phyloP scores from a whole-genome alignment of 2,797 vertebrate species.

The Apogon talboti region DNA sequence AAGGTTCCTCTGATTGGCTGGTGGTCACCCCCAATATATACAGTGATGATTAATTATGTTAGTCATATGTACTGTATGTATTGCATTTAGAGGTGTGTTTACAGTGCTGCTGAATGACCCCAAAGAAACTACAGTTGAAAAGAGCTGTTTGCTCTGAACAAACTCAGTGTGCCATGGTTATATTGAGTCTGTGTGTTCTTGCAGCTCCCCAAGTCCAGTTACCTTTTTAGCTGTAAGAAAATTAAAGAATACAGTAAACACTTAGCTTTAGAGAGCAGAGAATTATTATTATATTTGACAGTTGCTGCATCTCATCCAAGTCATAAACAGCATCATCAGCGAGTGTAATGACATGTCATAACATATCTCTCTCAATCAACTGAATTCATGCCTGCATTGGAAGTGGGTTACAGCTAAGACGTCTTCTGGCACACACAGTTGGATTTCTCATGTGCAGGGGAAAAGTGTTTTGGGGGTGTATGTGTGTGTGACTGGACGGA shows the following conservation, averaged over 20 bases:
- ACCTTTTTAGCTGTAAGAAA: constrained; percentile 55
- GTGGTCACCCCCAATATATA: no score
- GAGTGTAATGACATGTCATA: constrained; percentile 46
- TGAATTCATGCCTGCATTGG: constrained; percentile 62
- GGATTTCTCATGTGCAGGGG: constrained; percentile 41
- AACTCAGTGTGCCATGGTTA: no score
- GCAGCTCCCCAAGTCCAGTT: no score
- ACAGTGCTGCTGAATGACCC: no score
- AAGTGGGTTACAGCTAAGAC: constrained; percentile 58
- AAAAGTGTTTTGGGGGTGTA: constrained; percentile 16
- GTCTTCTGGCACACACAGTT: constrained; percentile 50
- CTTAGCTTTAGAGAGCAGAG: constrained; percentile 43
- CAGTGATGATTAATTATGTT: no score
- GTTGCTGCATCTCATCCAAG: constrained; percentile 41
- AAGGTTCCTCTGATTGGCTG: no score
- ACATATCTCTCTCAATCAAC: constrained; percentile 61
- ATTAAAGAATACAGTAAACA: not conserved
- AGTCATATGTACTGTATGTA: no score
- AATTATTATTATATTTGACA: constrained; percentile 59
- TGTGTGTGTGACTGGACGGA: constrained; percentile 40
- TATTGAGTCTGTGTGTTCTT: no score
- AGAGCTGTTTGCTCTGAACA: no score
- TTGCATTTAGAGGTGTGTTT: no score
- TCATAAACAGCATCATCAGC: constrained; percentile 23
- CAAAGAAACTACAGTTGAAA: no score